Base-by-base conservation (phyloP, 2,888 invertebrate genomes). In the Eremobia ochroleuca region DNA sequence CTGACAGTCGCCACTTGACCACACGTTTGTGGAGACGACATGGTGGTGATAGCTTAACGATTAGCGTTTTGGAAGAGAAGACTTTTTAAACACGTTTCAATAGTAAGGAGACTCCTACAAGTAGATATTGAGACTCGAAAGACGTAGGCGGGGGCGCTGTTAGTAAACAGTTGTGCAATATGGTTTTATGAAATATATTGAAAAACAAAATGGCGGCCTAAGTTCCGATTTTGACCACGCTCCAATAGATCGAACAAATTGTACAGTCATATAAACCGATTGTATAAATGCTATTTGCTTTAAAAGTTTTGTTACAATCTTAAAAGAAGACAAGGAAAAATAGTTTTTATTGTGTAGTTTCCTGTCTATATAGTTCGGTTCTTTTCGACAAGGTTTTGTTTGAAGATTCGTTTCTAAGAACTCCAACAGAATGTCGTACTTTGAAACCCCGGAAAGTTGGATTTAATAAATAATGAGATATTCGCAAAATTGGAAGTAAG, bases 1-100 rank as follows among this genome's bases (percentile, higher is more conserved):
- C n/a, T n/a, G n/a, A 31, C 31, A 25, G 64, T 59, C 34, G 65
- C 64, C 77, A 73, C 62, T 85, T 77, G 81, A 86, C 85, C 85
- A 68, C 75, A 58, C 28, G 8, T 21, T 37, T 43, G 52, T 43
- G 65, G 40, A 13, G 46, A 6, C 40, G 9, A 11, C 75, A 66
- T n/a, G 31, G n/a, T 71, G 64, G 72, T 46, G 18, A 13, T 11
- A 37, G 46, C 28, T 55, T 15, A 68, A 76, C 83, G 76, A 46
- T 73, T 40, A 18, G 52, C 15, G 52, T 34, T 31, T 62, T 31
- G 18, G 6, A 40, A 40, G 9, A 43, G n/a, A 5, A 18, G 1
- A 59, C 15, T 34, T 59, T 43, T 73, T 40, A 9, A 9, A 31
- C 18, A 31, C 15, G 3, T 31, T 67, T 0, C 15, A 55, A 31